A percentile compares a stretch with the other conserved stretches of the same genome.
phyloP scores from a whole-genome alignment of 2,888 invertebrate genomes.

The Mesorhabditis spiculigera region DNA sequence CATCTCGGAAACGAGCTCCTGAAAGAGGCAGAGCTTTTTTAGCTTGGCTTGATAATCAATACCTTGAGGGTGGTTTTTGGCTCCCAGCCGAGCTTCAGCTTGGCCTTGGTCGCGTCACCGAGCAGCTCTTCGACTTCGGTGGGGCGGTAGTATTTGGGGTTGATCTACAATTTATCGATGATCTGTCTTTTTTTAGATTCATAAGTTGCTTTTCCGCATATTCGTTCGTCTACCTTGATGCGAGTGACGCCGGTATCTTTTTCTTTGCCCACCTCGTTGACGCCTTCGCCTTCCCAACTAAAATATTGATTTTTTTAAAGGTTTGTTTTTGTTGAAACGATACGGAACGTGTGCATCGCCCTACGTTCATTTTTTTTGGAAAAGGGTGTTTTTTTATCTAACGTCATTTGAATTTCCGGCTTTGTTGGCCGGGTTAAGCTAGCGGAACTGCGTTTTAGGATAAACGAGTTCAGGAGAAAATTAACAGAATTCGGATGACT shows the following conservation, averaged over 20 bases:
- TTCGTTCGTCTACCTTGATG: conserved; percentile 73
- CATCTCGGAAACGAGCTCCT: conserved; percentile 86
- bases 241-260: conserved; percentile 73
- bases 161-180: conserved; percentile 1
- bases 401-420: too few species aligned
- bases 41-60: neutral
- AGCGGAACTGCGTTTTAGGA: too few species aligned
- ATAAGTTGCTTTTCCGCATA: neutral
- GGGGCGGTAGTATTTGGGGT: conserved; percentile 82
- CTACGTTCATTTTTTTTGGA: too few species aligned
- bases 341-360: too few species aligned
- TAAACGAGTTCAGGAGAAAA: too few species aligned
- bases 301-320: conserved; percentile 15
- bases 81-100: conserved; percentile 79
- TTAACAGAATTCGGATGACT: too few species aligned
- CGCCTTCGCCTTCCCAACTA: conserved; percentile 82
- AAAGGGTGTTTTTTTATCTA: too few species aligned
- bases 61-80: conserved; percentile 75
- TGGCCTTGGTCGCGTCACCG: conserved; percentile 91
- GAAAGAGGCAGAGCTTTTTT: conserved; percentile 15
- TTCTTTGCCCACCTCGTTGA: conserved; percentile 77
- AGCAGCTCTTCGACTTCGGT: conserved; percentile 85
- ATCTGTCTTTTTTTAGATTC: neutral
- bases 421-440: too few species aligned
- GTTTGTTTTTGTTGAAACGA: too few species aligned